Percentiles rank a stretch among this genome's conserved stretches.
Conservation (phyloP, 1,140 invertebrate genomes). For the Phenacoccus solenopsis region DNA sequence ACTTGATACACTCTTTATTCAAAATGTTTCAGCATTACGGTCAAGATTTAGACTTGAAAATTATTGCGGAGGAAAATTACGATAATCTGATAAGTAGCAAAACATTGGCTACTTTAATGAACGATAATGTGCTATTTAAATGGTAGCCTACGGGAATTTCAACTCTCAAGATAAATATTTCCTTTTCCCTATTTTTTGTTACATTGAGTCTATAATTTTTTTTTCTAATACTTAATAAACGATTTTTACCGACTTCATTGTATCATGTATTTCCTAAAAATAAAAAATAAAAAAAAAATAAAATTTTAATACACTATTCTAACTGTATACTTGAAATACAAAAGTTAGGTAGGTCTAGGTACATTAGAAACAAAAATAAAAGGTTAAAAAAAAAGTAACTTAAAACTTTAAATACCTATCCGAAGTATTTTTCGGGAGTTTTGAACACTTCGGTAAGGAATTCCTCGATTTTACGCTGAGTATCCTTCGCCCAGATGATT, state of each 20-base stretch:
- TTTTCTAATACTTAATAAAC: neutral
- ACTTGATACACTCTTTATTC: too few relatives aligned
- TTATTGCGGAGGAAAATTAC: conserved; percentile 15
- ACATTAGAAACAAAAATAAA: too few relatives aligned
- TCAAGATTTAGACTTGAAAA: neutral
- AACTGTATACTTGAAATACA: neutral
- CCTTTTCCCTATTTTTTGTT: neutral
- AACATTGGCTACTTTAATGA: conserved; percentile 18
- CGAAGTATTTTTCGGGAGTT: neutral
- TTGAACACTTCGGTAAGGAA: neutral
- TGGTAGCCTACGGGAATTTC: conserved; percentile 15
- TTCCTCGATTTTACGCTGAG: neutral
- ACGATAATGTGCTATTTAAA: conserved; percentile 20
- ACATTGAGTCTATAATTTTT: too few relatives aligned
- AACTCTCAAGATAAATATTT: conserved; percentile 11
- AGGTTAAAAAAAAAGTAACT: neutral
- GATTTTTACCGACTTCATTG: too few relatives aligned
- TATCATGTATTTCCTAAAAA: neutral
- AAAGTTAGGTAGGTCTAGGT: neutral
- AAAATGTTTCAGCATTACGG: conserved; percentile 6
- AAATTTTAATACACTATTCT: neutral
- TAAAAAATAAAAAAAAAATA: neutral
- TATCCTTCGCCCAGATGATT: neutral
- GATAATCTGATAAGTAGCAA: conserved; percentile 17
- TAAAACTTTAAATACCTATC: neutral